Evolutionary conservation across 1,140 invertebrate genomes (phyloP).

Genomic region (Ooceraea biroi): DNA sequence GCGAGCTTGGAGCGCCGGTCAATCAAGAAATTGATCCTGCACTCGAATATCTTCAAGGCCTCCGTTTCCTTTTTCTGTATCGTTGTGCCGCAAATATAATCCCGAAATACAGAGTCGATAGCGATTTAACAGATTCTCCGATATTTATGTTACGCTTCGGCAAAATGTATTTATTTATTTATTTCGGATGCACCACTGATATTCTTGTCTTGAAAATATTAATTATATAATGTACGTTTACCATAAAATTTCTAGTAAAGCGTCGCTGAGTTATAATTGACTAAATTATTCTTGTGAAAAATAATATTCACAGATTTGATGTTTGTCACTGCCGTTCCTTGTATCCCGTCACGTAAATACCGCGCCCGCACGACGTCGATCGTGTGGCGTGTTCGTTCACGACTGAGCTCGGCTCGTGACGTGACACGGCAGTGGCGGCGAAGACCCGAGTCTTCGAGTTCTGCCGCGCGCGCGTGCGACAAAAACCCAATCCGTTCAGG

Average conservation of each 20-base stretch:
- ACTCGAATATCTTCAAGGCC: background rate
- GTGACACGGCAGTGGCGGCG: background rate
- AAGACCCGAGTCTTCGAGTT: background rate
- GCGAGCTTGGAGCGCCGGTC: slow-evolving; percentile 46
- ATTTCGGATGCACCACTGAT: background rate
- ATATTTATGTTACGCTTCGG: slow-evolving; percentile 23
- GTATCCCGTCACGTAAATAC: slow-evolving; percentile 41
- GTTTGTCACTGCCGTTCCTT: slow-evolving; percentile 33
- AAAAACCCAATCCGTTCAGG: slow-evolving; percentile 59
- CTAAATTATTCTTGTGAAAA: too few species aligned
- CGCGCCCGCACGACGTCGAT: slow-evolving; percentile 46
- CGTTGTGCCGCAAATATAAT: slow-evolving; percentile 42
- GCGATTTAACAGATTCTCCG: background rate
- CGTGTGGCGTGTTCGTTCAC: slow-evolving; percentile 31
- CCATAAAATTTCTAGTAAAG: too few species aligned
- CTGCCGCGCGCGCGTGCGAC: background rate
- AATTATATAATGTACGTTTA: too few species aligned
- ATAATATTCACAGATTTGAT: slow-evolving; percentile 19
- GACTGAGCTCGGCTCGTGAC: slow-evolving; percentile 10
- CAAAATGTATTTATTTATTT: too few species aligned
- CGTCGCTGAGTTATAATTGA: background rate
- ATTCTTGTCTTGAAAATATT: background rate
- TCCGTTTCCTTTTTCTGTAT: slow-evolving; percentile 6
- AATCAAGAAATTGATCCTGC: slow-evolving; percentile 10
- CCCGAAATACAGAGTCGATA: background rate